Percentiles rank a stretch among this genome's conserved stretches.
Conservation (phyloP, 2,888 invertebrate genomes). For the Hesperia comma region DNA sequence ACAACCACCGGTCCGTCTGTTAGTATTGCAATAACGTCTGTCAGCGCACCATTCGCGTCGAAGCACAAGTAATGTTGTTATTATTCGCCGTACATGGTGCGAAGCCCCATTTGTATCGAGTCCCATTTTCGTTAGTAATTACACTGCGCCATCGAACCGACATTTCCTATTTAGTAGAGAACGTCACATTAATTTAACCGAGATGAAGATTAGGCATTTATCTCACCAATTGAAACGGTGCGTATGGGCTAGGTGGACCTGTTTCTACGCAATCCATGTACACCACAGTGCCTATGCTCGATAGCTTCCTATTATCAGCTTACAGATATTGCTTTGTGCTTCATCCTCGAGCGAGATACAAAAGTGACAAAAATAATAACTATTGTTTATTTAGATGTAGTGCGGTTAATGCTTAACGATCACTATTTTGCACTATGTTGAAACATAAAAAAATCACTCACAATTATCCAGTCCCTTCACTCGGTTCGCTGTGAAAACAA, state of each 20-base stretch:
- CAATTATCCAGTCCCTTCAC: background rate
- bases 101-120: conserved; percentile 52
- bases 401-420: no score
- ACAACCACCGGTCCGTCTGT: background rate
- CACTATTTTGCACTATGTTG: no score
- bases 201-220: conserved; percentile 2
- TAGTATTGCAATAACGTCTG: background rate
- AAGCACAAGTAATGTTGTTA: conserved; percentile 50
- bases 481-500: background rate
- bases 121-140: conserved; percentile 55
- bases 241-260: no score
- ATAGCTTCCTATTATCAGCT: background rate
- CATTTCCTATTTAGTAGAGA: conserved; percentile 15
- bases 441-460: no score
- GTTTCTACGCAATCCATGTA: no score
- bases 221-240: background rate
- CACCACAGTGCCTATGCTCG: no score
- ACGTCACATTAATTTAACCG: background rate
- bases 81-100: conserved; percentile 55
- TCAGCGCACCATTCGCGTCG: conserved; percentile 22
- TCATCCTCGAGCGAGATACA: no score
- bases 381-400: no score
- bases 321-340: no score
- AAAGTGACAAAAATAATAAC: no score
- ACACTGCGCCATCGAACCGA: conserved; percentile 41